Evolutionary conservation across 2,113 vertebrate genomes (phyloP), one percentile per base, ranked within the genome.

Genomic region (Ammodytes dubius): DNA sequence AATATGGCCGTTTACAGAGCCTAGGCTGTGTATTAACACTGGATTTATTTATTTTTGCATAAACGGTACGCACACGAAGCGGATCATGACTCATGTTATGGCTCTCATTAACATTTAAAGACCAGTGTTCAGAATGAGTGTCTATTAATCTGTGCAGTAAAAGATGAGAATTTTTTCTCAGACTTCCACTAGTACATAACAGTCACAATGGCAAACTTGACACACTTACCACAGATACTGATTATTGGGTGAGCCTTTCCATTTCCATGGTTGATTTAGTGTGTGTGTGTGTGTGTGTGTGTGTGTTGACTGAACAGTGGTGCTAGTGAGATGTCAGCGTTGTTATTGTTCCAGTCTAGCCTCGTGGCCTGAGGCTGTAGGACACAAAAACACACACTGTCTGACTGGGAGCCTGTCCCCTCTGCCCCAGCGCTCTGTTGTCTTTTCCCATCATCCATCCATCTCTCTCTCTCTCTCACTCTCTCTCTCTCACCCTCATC

Each of bases 301-400:
- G 37, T 19, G 54, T 50, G 42, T 19, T 74, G 82, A 43, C 70
- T 61, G 89, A 86, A 80, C 80, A 90, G 87, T 89, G 82, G 85
- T 66, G 78, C 81, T 86, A 83, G 88, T 88, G 88, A 90, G 89
- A 93, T 84, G 86, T 89, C 70, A 86, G 83, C 87, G 12, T 89
- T 94, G 92, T 91, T 92, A 89, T 90, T 91, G 90, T 92, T 91
- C 70, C 91, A 90, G 92, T 94, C 92, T 93, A 87, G 92, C 87
- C 92, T 88, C 37, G 47, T 87, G 88, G 88, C 93, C 89, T 3
- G 85, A 86, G 92, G 92, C 93, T 92, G 76, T 91, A 90, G 92
- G 91, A 91, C 92, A 93, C 89, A 88, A 85, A 90, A 87, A 86
- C 88, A 90, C 88, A 90, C 90, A 88, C 89, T 90, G 92, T 92